phyloP scores from a whole-genome alignment of 2,797 vertebrate species.

The Microchirus variegatus region DNA sequence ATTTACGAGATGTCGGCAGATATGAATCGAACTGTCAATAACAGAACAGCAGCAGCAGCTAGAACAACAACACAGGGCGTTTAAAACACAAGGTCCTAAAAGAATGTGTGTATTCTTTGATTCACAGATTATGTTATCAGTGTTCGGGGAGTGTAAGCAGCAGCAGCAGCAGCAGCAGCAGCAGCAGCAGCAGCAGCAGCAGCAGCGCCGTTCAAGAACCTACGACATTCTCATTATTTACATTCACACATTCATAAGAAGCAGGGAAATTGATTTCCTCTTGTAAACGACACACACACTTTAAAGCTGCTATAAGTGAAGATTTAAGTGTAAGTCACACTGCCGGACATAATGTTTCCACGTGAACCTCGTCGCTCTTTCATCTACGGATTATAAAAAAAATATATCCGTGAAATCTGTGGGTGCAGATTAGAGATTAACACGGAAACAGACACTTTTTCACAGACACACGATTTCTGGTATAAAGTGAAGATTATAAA shows the following conservation, averaged over 20 bases:
- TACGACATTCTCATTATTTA: slow-evolving; percentile 68
- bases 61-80: slow-evolving; percentile 60
- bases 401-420: slow-evolving; percentile 18
- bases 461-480: too few species aligned
- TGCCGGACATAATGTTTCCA: slow-evolving; percentile 13
- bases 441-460: slow-evolving; percentile 53
- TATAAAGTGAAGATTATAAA: too few species aligned
- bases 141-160: slow-evolving; percentile 43
- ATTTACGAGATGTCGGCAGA: slow-evolving; percentile 77
- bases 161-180: neutral
- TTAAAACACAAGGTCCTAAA: slow-evolving; percentile 42
- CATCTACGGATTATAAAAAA: slow-evolving; percentile 48
- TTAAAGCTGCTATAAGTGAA: slow-evolving; percentile 47
- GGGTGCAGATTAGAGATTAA: slow-evolving; percentile 62
- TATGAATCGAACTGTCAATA: slow-evolving; percentile 80
- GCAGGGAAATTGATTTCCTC: slow-evolving; percentile 72
- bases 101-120: slow-evolving; percentile 69
- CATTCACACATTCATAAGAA: slow-evolving; percentile 72
- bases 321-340: neutral
- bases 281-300: slow-evolving; percentile 44
- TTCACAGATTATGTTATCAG: slow-evolving; percentile 72
- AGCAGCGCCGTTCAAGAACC: slow-evolving; percentile 45
- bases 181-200: too few species aligned
- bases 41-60: slow-evolving; percentile 14
- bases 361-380: slow-evolving; percentile 40